A percentile compares a stretch with the other conserved stretches of the same genome.
phyloP scores from a whole-genome alignment of 2,113 vertebrate genomes.

The Caranx ignobilis region DNA sequence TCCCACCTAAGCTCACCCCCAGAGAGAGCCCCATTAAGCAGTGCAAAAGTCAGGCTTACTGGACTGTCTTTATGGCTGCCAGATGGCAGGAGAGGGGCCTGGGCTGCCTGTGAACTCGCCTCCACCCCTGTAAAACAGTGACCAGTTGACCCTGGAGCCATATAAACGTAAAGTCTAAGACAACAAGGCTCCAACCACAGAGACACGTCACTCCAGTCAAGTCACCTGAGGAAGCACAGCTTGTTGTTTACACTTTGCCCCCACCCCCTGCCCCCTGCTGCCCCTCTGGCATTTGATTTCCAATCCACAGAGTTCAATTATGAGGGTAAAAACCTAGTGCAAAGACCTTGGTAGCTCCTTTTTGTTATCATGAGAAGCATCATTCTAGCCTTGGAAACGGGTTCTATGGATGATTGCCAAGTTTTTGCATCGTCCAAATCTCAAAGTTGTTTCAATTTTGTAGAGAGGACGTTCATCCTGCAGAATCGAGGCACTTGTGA shows the following conservation, averaged over 20 bases:
- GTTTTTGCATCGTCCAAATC: neutral
- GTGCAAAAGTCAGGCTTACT: conserved; percentile 82
- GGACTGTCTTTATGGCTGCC: conserved; percentile 89
- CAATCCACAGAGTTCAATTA: neutral
- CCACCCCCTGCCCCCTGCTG: neutral
- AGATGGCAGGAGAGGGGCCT: conserved; percentile 86
- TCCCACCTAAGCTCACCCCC: conserved; percentile 65
- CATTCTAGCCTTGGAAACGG: neutral
- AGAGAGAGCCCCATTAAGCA: conserved; percentile 61
- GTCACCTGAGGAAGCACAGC: conserved; percentile 39
- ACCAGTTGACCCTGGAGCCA: conserved; percentile 76
- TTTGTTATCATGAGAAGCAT: neutral
- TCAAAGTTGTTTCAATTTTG: neutral
- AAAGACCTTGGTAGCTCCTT: neutral
- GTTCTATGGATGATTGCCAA: neutral
- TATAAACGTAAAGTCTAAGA: conserved; percentile 76
- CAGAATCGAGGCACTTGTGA: neutral
- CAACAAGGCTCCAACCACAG: conserved; percentile 59
- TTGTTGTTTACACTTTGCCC: neutral
- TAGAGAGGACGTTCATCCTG: neutral
- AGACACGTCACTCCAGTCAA: conserved; percentile 10
- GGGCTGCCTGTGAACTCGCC: conserved; percentile 69
- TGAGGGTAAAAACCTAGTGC: neutral
- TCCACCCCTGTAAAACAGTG: conserved; percentile 78
- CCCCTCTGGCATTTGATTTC: neutral